phyloP scores from a whole-genome alignment of 2,888 invertebrate genomes.

The Drosophila antonietae region DNA sequence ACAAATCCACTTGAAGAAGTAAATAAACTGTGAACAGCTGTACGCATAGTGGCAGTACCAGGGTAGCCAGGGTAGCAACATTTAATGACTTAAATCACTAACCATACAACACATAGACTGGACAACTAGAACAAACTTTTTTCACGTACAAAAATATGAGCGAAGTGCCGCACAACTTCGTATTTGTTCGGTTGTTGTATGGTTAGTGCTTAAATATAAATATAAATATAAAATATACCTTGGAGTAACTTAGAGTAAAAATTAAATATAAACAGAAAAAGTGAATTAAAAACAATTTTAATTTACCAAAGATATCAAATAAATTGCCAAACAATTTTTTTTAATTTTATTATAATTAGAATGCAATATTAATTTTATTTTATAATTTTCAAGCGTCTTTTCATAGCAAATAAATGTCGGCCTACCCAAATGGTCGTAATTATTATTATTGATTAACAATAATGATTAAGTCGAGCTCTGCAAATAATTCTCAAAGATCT shows the following conservation, averaged over 20 bases:
- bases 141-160: too few relatives aligned
- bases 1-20: constrained; percentile 25
- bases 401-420: constrained; percentile 10
- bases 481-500: constrained; percentile 33
- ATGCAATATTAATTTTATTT: neutral
- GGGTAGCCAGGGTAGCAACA: constrained; percentile 3
- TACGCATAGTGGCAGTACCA: constrained; percentile 8
- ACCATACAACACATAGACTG: too few relatives aligned
- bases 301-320: neutral
- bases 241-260: neutral
- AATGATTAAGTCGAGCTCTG: constrained; percentile 29
- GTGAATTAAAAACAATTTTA: neutral
- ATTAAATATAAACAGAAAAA: neutral
- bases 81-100: too few relatives aligned
- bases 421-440: constrained; percentile 29
- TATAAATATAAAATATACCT: too few relatives aligned
- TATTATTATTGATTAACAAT: constrained; percentile 15
- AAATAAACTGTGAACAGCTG: constrained; percentile 53
- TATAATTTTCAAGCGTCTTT: neutral
- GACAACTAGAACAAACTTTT: too few relatives aligned
- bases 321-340: neutral
- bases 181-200: too few relatives aligned
- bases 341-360: neutral
- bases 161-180: too few relatives aligned
- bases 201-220: too few relatives aligned